These are phyloP conservation scores for Limenitis camilla DNA, from an alignment of 2,888 invertebrate genomes.

Conservation along the genomic window DNA sequence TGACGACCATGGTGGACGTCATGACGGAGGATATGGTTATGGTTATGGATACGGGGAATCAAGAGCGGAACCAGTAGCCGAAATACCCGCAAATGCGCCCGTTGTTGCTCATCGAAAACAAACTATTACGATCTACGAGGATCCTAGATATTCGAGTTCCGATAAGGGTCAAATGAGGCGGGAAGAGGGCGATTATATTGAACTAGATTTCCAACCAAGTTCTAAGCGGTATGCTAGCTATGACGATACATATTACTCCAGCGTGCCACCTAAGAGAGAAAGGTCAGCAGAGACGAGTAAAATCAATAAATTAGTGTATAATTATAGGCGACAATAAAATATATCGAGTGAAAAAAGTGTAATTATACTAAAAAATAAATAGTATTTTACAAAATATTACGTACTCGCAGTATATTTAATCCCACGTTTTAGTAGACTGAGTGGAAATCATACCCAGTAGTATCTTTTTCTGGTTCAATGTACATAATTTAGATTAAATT, in stretches of 20 bases:
- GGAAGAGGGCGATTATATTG: conserved; percentile 59
- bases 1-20: conserved; percentile 55
- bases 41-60: conserved; percentile 62
- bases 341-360: neutral
- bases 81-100: conserved; percentile 51
- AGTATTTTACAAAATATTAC: no score
- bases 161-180: conserved; percentile 53
- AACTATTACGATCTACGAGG: conserved; percentile 70
- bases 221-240: conserved; percentile 63
- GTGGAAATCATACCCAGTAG: no score
- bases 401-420: no score
- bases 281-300: conserved; percentile 58
- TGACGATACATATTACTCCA: conserved; percentile 57
- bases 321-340: conserved; percentile 47
- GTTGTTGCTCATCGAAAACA: conserved; percentile 63
- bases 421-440: no score
- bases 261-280: conserved; percentile 35
- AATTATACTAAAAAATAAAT: neutral
- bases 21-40: conserved; percentile 58
- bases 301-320: conserved; percentile 69
- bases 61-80: conserved; percentile 47
- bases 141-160: conserved; percentile 61
- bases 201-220: conserved; percentile 63
- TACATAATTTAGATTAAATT: no score
- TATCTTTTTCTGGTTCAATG: no score